These are phyloP conservation scores for Galemys pyrenaicus DNA, from an alignment of 2,113 vertebrate species.

Conservation along the genomic window DNA sequence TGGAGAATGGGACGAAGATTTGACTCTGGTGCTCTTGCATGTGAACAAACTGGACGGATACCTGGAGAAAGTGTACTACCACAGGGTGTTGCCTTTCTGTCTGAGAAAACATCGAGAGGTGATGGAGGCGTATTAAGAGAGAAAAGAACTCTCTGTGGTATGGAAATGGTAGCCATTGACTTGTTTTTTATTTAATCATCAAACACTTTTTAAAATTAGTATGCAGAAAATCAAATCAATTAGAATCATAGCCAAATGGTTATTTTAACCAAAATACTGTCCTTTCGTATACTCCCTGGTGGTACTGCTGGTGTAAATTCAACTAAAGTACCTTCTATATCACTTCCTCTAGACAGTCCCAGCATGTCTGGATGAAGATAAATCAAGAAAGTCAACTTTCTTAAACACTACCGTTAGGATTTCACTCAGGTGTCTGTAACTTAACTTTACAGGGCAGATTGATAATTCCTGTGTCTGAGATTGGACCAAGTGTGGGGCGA, in stretches of 20 bases:
- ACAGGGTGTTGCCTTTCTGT: neutral
- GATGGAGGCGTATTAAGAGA: neutral
- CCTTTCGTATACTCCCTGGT: neutral
- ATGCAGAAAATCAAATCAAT: neutral
- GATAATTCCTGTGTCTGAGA: slow-evolving; percentile 74
- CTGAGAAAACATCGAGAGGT: slow-evolving; percentile 37
- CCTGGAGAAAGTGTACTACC: neutral
- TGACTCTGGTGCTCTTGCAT: neutral
- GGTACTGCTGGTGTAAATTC: neutral
- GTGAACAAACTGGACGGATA: neutral
- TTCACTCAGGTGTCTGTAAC: slow-evolving; percentile 69
- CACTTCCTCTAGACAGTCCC: neutral
- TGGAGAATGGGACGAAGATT: neutral
- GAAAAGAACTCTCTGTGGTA: neutral
- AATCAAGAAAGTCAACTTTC: slow-evolving; percentile 5
- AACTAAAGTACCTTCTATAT: neutral
- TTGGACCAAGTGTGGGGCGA: slow-evolving; percentile 83
- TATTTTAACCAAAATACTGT: neutral
- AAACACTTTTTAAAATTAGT: slow-evolving; percentile 3
- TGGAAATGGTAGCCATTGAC: neutral
- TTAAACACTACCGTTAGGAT: neutral
- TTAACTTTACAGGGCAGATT: slow-evolving; percentile 79
- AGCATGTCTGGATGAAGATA: neutral
- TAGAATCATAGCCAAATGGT: neutral
- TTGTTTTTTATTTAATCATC: neutral